Percentiles rank a stretch among this genome's conserved stretches.
These are phyloP conservation scores for Nineta flava DNA, from an alignment of 2,888 invertebrate genomes.

Conservation along the genomic window DNA sequence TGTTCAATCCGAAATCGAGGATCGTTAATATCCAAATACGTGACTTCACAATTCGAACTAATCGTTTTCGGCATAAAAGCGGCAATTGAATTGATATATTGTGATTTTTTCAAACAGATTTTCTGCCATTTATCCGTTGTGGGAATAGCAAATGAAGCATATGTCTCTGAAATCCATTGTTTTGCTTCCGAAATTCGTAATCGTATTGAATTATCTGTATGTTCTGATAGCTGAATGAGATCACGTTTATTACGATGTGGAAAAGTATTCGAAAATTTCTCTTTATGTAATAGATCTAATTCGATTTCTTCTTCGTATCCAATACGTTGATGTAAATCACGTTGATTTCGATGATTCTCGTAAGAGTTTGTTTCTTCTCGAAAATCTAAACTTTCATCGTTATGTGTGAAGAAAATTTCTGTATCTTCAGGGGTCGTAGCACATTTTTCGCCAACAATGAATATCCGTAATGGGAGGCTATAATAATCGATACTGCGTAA, in stretches of 20 bases:
- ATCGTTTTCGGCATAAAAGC: constrained; percentile 64
- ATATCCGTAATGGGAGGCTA: constrained; percentile 58
- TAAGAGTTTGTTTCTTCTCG: constrained; percentile 11
- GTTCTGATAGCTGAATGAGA: constrained; percentile 19
- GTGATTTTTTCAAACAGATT: constrained; percentile 64
- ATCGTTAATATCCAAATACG: constrained; percentile 65
- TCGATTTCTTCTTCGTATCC: background rate
- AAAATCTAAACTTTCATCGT: constrained; percentile 29
- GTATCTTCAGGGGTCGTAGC: constrained; percentile 44
- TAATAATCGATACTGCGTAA: constrained; percentile 69
- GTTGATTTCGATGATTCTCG: constrained; percentile 11
- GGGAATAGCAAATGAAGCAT: constrained; percentile 76
- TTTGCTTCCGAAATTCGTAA: constrained; percentile 58
- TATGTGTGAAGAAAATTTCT: constrained; percentile 20
- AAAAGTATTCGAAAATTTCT: constrained; percentile 5
- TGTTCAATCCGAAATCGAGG: constrained; percentile 59
- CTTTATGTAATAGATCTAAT: background rate
- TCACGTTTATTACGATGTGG: constrained; percentile 8
- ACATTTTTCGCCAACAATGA: constrained; percentile 57
- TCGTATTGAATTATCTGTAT: constrained; percentile 44
- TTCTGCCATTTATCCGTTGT: constrained; percentile 65
- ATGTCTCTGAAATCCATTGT: constrained; percentile 74
- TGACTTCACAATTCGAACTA: constrained; percentile 54
- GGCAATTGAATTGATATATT: constrained; percentile 61
- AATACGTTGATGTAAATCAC: background rate